Evolutionary conservation across 1,140 invertebrate genomes (phyloP).

Genomic region (Drosophila pallidifrons): DNA sequence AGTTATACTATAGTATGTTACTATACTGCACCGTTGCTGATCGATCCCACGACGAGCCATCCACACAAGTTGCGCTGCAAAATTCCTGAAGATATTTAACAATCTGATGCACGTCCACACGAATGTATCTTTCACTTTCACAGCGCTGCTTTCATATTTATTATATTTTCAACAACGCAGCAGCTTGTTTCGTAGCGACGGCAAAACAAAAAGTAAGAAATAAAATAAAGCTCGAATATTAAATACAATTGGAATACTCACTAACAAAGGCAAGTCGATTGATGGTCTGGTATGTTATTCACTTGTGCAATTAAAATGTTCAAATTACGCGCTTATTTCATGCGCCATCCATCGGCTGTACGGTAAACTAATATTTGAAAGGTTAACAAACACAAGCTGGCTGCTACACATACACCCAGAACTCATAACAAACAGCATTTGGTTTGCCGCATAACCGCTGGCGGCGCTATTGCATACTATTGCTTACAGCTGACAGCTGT

Average conservation of each 20-base stretch:
- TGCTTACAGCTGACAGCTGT: constrained; percentile 19
- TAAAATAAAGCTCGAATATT: neutral
- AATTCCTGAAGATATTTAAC: too few species aligned
- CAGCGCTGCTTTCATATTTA: too few species aligned
- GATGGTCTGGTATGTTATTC: too few species aligned
- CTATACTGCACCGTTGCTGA: neutral
- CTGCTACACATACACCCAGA: constrained; percentile 14
- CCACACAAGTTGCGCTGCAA: neutral
- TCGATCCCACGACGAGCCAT: neutral
- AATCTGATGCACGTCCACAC: too few species aligned
- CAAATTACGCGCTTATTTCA: constrained; percentile 8
- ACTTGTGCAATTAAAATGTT: constrained; percentile 1
- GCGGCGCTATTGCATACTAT: constrained; percentile 15
- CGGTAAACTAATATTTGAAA: constrained; percentile 1
- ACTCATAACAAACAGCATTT: neutral
- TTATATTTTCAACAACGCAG: too few species aligned
- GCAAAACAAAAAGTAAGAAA: too few species aligned
- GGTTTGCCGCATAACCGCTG: constrained; percentile 1
- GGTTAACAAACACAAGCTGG: constrained; percentile 28
- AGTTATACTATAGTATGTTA: constrained; percentile 33
- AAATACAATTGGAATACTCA: neutral
- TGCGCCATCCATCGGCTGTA: constrained; percentile 31
- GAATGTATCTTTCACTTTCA: too few species aligned
- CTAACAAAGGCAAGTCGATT: too few species aligned
- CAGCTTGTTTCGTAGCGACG: too few species aligned